Evolutionary conservation across 1,140 invertebrate species (phyloP).

Genomic region (Papilio polytes): DNA sequence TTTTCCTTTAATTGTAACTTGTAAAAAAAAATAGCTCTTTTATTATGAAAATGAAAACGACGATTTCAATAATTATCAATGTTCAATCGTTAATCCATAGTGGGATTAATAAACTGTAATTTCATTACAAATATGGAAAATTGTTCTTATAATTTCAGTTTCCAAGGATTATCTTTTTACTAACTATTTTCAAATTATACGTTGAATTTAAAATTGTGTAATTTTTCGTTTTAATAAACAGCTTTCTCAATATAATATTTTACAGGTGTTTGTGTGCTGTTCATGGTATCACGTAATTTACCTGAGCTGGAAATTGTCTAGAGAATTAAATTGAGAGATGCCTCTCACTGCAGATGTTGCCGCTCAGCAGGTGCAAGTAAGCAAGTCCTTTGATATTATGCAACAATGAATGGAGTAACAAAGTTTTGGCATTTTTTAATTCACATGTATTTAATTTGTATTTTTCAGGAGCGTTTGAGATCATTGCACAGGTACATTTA

Average conservation of each 20-base stretch:
- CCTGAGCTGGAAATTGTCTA: slow-evolving; percentile 61
- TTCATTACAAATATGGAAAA: not conserved
- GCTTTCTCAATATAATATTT: not conserved
- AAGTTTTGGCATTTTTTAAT: not conserved
- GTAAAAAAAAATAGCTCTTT: not conserved
- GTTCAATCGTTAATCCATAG: no score
- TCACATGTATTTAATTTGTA: slow-evolving; percentile 26
- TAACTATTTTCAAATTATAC: no score
- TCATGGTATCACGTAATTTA: slow-evolving; percentile 67
- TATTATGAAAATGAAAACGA: not conserved
- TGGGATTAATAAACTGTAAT: not conserved
- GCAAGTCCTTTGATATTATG: slow-evolving; percentile 11
- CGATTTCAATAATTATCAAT: no score
- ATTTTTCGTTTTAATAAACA: no score
- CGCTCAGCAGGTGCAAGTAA: slow-evolving; percentile 89
- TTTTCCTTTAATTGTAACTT: not conserved
- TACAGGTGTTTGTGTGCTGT: slow-evolving; percentile 62
- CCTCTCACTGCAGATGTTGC: slow-evolving; percentile 90
- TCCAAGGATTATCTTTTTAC: no score
- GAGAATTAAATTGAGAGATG: slow-evolving; percentile 80
- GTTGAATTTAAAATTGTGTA: no score
- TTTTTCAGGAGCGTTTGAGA: slow-evolving; percentile 89
- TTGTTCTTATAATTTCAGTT: no score
- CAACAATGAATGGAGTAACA: not conserved
- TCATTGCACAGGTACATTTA: slow-evolving; percentile 90